Evolutionary conservation across 30 jellyfish, hydroid and myxozoan species (phyloP).

Genomic region (Thelohanellus kitauei): DNA sequence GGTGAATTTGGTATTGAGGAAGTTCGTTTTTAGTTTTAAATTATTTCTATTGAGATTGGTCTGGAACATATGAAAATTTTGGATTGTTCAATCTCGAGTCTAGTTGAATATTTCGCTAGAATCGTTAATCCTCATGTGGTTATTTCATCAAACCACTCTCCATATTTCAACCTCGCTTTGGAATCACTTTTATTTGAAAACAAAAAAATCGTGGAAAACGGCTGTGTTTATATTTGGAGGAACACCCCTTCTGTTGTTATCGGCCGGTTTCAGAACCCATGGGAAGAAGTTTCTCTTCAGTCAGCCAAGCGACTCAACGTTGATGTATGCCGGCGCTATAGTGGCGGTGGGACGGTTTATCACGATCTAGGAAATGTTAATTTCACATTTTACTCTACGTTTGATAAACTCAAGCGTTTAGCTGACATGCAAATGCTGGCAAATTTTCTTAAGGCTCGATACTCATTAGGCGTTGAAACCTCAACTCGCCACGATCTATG

Average conservation of each 20-base stretch:
- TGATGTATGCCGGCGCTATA: slow-evolving; percentile 22
- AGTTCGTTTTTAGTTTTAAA: too few species aligned
- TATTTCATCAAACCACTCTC: too few species aligned
- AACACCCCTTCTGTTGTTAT: slow-evolving; percentile 33
- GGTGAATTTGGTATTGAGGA: too few species aligned
- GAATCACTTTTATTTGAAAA: not conserved
- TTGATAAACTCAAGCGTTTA: slow-evolving; percentile 13
- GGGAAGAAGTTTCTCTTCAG: slow-evolving; percentile 41
- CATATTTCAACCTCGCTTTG: not conserved
- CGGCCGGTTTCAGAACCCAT: slow-evolving; percentile 65
- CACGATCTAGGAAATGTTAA: slow-evolving; percentile 68
- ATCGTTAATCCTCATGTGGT: too few species aligned
- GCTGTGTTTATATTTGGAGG: slow-evolving; percentile 17
- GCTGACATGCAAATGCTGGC: slow-evolving; percentile 15
- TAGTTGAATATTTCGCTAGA: too few species aligned
- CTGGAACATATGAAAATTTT: too few species aligned
- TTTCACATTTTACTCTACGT: slow-evolving; percentile 27
- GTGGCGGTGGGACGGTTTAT: slow-evolving; percentile 90
- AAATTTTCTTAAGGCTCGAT: slow-evolving; percentile 2
- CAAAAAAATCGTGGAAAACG: not conserved
- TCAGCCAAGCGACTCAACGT: slow-evolving; percentile 3
- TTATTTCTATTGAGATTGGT: too few species aligned
- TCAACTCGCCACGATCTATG: slow-evolving; percentile 30
- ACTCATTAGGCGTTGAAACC: slow-evolving; percentile 3
- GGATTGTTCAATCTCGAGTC: too few species aligned